Conservation (phyloP, 2,797 vertebrate genomes). For the Silurus lanzhouensis region DNA sequence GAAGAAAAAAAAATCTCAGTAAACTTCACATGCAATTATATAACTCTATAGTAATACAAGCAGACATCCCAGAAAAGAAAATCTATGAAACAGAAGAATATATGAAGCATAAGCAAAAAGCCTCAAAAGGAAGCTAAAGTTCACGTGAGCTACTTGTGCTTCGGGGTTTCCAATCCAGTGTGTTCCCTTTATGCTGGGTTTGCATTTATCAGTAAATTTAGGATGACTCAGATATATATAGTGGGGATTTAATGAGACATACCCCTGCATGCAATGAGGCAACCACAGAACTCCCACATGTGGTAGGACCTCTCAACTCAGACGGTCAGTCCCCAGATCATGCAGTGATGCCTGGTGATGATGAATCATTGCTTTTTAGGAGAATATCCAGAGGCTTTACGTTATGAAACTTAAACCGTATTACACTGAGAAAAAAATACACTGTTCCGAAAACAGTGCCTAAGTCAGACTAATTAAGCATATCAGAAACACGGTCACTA, state of each 20-base stretch:
- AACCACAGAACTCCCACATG: background rate
- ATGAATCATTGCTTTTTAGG: background rate
- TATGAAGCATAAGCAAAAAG: background rate
- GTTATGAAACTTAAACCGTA: background rate
- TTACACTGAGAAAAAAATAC: background rate
- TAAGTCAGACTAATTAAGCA: background rate
- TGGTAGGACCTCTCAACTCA: conserved; percentile 6
- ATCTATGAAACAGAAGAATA: background rate
- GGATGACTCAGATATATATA: conserved; percentile 31
- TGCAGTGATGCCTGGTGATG: background rate
- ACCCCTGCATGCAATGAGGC: background rate
- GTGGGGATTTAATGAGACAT: background rate
- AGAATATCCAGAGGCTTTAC: background rate
- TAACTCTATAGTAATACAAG: background rate
- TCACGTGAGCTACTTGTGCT: background rate
- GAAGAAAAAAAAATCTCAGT: conserved; percentile 5
- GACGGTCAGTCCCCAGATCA: conserved; percentile 10
- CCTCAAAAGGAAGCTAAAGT: background rate
- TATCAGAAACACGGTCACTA: background rate
- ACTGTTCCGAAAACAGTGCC: background rate
- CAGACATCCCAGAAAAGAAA: background rate
- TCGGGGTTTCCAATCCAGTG: conserved; percentile 19
- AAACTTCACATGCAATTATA: background rate
- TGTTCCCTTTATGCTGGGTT: background rate
- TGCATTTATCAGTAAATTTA: conserved; percentile 28